phyloP scores from a whole-genome alignment of 2,888 invertebrate species.

The Rhagonycha fulva region DNA sequence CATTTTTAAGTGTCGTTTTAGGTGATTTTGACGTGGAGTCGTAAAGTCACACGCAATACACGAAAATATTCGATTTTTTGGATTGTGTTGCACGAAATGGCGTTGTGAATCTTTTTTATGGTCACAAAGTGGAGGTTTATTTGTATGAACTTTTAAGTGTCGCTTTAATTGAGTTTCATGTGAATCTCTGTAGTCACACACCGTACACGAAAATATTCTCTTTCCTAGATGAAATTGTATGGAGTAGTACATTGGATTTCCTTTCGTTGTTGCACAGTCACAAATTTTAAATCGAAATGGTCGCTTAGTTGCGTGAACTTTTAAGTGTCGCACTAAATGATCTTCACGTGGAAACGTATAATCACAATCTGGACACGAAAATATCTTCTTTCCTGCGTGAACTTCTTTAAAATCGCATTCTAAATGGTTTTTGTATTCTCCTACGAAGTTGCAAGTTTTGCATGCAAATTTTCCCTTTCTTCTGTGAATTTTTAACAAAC shows the following conservation, averaged over 20 bases:
- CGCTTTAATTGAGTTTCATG: background rate
- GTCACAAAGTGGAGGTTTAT: too few species aligned
- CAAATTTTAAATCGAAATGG: background rate
- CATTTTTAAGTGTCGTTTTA: background rate
- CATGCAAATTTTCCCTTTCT: background rate
- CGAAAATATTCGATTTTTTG: background rate
- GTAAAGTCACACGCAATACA: background rate
- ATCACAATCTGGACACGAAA: background rate
- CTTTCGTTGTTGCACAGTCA: background rate
- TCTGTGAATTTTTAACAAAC: background rate
- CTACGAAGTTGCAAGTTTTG: background rate
- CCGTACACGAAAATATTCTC: background rate
- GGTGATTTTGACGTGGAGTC: background rate
- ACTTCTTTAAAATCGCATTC: background rate
- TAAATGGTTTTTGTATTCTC: background rate
- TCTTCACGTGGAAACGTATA: background rate
- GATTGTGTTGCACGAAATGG: background rate
- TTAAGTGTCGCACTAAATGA: background rate
- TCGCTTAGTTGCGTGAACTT: background rate
- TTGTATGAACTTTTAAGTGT: background rate
- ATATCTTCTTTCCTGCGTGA: background rate
- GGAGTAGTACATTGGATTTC: too few species aligned
- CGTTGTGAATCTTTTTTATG: too few species aligned
- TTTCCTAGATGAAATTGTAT: background rate
- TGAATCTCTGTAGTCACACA: background rate